Conservation (phyloP, 1,140 invertebrate genomes). For the Drosophila orena region DNA sequence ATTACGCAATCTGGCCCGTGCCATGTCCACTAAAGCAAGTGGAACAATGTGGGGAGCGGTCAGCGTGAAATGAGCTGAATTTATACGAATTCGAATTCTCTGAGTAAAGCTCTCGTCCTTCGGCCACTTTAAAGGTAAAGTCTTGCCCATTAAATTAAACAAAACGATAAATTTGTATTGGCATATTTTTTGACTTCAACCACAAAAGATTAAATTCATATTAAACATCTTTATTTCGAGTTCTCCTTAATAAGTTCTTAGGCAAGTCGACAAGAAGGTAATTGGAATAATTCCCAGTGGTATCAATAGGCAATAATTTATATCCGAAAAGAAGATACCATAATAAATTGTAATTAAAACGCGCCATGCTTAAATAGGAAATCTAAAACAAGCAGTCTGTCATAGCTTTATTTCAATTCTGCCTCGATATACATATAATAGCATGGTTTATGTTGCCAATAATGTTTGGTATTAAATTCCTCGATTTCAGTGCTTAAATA, state of each 20-base stretch:
- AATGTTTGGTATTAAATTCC: too few relatives aligned
- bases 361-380: too few relatives aligned
- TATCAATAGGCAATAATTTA: not conserved
- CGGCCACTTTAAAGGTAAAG: not conserved
- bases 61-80: constrained; percentile 26
- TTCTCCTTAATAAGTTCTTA: constrained; percentile 19
- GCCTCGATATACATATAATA: too few relatives aligned
- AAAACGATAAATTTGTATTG: not conserved
- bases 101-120: constrained; percentile 4
- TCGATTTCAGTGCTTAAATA: too few relatives aligned
- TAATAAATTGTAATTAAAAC: too few relatives aligned
- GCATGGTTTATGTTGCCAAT: too few relatives aligned
- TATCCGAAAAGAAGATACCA: too few relatives aligned
- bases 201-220: constrained; percentile 6
- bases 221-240: too few relatives aligned
- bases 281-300: not conserved
- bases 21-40: constrained; percentile 26
- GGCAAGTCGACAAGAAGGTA: constrained; percentile 15
- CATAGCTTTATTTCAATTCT: too few relatives aligned
- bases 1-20: constrained; percentile 38
- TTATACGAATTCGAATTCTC: not conserved
- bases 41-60: constrained; percentile 22
- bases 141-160: constrained; percentile 10
- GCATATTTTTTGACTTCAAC: not conserved
- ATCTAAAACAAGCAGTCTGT: too few relatives aligned